Evolutionary conservation across 2,888 invertebrate species (phyloP).

Genomic region (Cantharis nigra): DNA sequence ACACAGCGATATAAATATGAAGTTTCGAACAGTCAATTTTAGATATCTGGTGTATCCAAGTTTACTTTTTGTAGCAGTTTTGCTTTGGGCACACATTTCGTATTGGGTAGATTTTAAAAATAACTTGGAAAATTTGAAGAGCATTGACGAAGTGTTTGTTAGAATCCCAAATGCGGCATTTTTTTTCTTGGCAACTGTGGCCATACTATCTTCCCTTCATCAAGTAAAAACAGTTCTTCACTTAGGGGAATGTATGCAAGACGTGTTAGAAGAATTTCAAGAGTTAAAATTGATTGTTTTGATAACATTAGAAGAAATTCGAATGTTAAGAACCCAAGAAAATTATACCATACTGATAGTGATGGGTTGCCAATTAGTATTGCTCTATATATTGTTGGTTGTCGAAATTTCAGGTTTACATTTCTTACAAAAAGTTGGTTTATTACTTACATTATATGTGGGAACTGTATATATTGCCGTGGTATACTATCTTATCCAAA

Average conservation of each 20-base stretch:
- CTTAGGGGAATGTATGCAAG: background rate
- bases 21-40: background rate
- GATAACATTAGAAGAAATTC: background rate
- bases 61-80: background rate
- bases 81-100: background rate
- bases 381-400: background rate
- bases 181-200: background rate
- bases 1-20: background rate
- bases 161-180: background rate
- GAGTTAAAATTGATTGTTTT: background rate
- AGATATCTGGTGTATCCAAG: background rate
- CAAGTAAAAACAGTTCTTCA: background rate
- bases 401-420: background rate
- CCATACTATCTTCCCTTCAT: background rate
- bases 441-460: background rate
- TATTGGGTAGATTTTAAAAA: background rate
- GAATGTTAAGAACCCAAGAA: background rate
- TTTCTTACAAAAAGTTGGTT: background rate
- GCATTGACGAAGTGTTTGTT: background rate
- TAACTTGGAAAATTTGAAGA: background rate
- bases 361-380: background rate
- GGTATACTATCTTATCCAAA: rapidly evolving
- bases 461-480: background rate
- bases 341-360: background rate
- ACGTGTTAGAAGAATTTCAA: background rate